Evolutionary conservation across 2,113 vertebrate species (phyloP), one percentile per base, ranked within the genome.

Genomic region (Serilophus lunatus): DNA sequence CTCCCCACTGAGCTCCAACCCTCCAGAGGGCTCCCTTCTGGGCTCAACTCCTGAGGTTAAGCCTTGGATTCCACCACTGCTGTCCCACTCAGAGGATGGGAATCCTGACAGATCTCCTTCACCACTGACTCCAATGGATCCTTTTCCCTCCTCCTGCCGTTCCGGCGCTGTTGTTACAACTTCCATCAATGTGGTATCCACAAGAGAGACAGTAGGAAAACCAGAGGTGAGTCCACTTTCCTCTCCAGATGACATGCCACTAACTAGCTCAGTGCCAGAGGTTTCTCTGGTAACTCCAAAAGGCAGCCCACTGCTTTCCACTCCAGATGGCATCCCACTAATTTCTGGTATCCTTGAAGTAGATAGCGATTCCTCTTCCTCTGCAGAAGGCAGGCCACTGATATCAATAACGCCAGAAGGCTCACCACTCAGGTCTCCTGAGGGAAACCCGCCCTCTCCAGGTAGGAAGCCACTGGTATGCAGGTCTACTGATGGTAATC

Each of bases 161-260:
- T 93, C 97, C 29, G 94, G 96, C 5, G 82, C 86, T 82, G 98
- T 70, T 60, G 95, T 98, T 42, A 97, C 96, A 26, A 98, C 96
- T 88, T 99, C 98, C 68, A 98, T 98, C 71, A 98, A 92, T 0
- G 97, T 98, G 40, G 98, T 97, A 23, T 98, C 98, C 79, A 98
- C 96, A 70, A 99, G 98, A 76, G 97, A 97, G 69, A 99, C 56
- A 0, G 97, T 98, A 70, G 98, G 98, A 82, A 98, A 96, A 66
- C 96, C 98, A 74, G 98, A 98, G 3, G 96, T 3, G 25, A 98
- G 97, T 35, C 97, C 98, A 59, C 97, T 98, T 42, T 98, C 97
- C 68, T 97, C 97, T 80, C 97, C 98, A 53, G 98, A 98, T 44
- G 97, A 70, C 25, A 94, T 26, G 0, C 97, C 96, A 36, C 98